Evolutionary conservation across 2,113 vertebrate genomes (phyloP), one percentile per base, ranked within the genome.

Genomic region (Semnornis frantzii): DNA sequence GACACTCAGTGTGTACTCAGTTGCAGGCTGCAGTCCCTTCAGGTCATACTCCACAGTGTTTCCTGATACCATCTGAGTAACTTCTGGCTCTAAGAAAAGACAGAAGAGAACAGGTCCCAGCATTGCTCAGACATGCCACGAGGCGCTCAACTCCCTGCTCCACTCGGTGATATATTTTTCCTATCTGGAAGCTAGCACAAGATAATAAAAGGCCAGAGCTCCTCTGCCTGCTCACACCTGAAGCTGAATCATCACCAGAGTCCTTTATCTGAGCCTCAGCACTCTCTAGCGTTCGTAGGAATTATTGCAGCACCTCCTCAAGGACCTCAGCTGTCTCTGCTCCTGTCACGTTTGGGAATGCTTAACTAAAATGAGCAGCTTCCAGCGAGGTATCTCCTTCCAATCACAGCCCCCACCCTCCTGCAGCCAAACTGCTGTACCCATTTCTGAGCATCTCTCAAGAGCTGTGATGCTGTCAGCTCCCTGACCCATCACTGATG

Each of bases 21-120:
- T 99, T 17, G 98, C 98, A 0, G 99, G 99, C 8, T 84, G 97
- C n/a, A 99, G 98, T 4, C 97, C 97, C 79, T 89, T 95, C 97
- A 99, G 98, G 44, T 98, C 98, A 4, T 98, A 99, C 94, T 99
- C 99, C 92, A 99, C 98, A 2, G 98, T 98, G 93, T 99, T 99
- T 44, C 99, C 99, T 2, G 99, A 99, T 15, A 99, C 98, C 0
- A 96, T 96, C 92, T 98, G 98, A 31, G 98, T 99, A 70, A 99
- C 97, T 55, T 98, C 98, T 62, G 98, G 93, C 73, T 98, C 99
- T 99, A 91, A 48, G 87, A 27, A 93, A 89, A 84, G 4, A 69
- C 42, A 79, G 27, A n/a, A 9, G 10, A 4, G 10, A 65, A 27
- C 10, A 30, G 39, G 39, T 16, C 4, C 5, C 1, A 0, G 1